Base-by-base conservation (phyloP, 2,888 invertebrate genomes). In the Stenchaetothrips biformis region DNA sequence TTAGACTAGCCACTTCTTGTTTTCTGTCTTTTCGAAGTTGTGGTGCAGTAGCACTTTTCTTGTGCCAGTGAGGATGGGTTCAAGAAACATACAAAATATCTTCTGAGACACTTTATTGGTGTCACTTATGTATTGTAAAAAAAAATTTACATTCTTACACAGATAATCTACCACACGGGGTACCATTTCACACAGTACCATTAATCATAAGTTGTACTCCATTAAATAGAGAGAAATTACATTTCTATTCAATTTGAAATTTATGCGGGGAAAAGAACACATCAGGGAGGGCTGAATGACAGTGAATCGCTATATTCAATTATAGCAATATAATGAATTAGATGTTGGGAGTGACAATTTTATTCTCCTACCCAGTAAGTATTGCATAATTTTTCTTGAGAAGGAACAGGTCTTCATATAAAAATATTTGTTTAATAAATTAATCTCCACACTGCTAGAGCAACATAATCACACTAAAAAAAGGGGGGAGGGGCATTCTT, bases 361-460 rank as follows among this genome's bases (percentile, higher is more conserved):
- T 25, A 74, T 74, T 25, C 9, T 21, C 21, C 25, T 8, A 21
- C 25, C 25, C 67, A 74, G 67, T 25, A 25, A 74, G 67, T 74
- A 21, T 53, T 53, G 53, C 13, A 53, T 25, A 37, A 37, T 37
- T 37, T 37, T 21, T 74, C 25, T 21, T 21, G 67, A n/a, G n/a
- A 25, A 25, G 25, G 18, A 13, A 53, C 13, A 53, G 18, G 18
- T 74, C 67, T 74, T 25, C 67, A 74, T 74, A 74, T 74, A 74
- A 74, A 74, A 74, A 74, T 74, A 74, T 74, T 74, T 25, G 25
- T 74, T 25, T 25, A 74, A 74, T 74, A 74, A 74, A 74, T 74
- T 25, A 74, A 9, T 18, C 16, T 59, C 59, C 59, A 18, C 59
- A 59, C 18, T 13, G 59, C 59, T 59, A 18, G 59, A 59, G 18